Base-by-base conservation (phyloP, 1,140 invertebrate genomes). In the Agraylea sexmaculata region DNA sequence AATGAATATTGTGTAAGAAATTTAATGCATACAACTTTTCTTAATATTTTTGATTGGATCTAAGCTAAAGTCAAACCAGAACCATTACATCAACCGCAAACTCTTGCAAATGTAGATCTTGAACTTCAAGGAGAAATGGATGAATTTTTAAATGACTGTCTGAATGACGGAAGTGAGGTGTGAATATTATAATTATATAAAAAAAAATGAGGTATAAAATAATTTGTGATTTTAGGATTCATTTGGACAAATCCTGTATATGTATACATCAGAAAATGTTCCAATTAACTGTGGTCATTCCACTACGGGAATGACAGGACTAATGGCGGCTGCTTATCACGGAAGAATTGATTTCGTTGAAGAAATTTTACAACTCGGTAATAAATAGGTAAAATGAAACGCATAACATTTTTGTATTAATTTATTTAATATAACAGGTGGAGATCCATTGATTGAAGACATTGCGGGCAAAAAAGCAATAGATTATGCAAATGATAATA, bases 321-420 rank as follows among this genome's bases (percentile, higher is more conserved):
- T 90, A 28, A 87, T 88, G 79, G 75, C 81, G 1, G 80, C 81
- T 5, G 75, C 81, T 23, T 73, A 71, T 6, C 65, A 76, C 47
- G 83, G 83, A 3, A 71, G 72, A 32, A 42, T 73, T 4, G 70
- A 77, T 37, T 68, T 72, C 22, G 73, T 78, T 2, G 73, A 78
- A 45, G 74, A 81, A 47, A 62, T 88, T 8, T 58, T 89, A 12
- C 70, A 70, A 35, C 57, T 63, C 30, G 64, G 63, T 66, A 43
- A 33, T 5, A 31, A 8, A n/a, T n/a, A n/a, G n/a, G 54, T 57
- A 11, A 59, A 76, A 48, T 80, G 78, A 57, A 51, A 57, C 30
- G 66, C 71, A 73, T 53, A 55, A 50, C 45, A 16, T 13, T 25
- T 1, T 42, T 7, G 5, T n/a, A 20, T n/a, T n/a, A n/a, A n/a